Base-by-base conservation (phyloP, 1,140 invertebrate species). In the Bombus balteatus region DNA sequence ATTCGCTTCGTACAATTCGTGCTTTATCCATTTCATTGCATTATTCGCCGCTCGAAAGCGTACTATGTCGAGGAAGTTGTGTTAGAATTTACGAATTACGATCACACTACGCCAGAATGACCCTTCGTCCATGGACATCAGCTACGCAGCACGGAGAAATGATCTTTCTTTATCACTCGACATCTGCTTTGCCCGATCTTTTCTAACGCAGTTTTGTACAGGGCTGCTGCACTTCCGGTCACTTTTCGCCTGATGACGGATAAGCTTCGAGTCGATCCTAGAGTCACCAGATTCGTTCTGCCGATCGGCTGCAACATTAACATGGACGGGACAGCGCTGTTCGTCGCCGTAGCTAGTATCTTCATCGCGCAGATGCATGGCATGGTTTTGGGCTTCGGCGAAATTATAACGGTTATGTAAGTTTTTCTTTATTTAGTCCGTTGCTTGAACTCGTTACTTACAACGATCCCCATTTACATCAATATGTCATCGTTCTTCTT, bases 221-320 rank as follows among this genome's bases (percentile, higher is more conserved):
- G 98, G 94, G 98, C 99, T 90, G 99, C 98, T 68, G 98, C 99
- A 71, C 96, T 99, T 72, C 99, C 99, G 68, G 97, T 99, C 72
- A 99, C 98, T 71, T 99, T 99, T 95, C 97, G 97, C 73, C 98
- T 98, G 93, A 97, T 99, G 97, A 98, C 99, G 94, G 98, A 99
- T 89, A 98, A 98, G 87, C 96, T 98, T 75, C 96, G 97, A 88
- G 97, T 99, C 82, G 98, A 99, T 95, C 96, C 97, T 53, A 96
- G 98, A 76, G 98, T 99, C 73, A 98, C 98, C 1, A 96, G 98
- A 81, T 99, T 99, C 95, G 97, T 99, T 28, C 95, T 99, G 12
- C 98, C 98, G 1, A 98, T 99, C 87, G 98, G 98, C 37, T 98
- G 98, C 92, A 98, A 98, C 87, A 97, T 99, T 89, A 99, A 99